Percentiles rank a stretch among this genome's conserved stretches.
phyloP scores from a whole-genome alignment of 2,797 vertebrate species.

The Myotis myotis region DNA sequence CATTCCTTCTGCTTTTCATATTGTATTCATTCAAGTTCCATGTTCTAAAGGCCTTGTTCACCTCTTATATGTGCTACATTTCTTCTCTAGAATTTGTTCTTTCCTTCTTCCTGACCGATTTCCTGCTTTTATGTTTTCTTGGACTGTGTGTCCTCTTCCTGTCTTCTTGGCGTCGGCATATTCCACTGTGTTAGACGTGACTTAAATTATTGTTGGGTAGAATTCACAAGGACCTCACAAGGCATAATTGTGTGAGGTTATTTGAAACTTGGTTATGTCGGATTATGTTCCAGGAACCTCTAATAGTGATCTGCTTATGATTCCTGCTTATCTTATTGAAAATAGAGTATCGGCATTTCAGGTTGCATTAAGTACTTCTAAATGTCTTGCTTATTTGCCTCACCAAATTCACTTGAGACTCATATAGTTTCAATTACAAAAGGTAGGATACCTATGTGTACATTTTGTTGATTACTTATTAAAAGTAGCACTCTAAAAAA shows the following conservation, averaged over 20 bases:
- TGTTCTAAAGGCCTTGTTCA: not conserved
- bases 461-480: not conserved
- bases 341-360: not conserved
- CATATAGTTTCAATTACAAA: not conserved
- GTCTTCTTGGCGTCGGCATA: not conserved
- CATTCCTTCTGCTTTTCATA: not conserved
- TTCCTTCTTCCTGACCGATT: not conserved
- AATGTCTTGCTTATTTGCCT: not conserved
- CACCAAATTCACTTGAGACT: not conserved
- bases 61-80: not conserved
- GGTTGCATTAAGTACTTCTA: not conserved
- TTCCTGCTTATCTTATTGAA: not conserved
- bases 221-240: not conserved
- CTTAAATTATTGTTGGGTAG: not conserved
- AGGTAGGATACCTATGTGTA: not conserved
- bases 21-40: not conserved
- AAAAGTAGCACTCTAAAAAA: not conserved
- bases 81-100: not conserved
- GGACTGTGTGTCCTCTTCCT: not conserved
- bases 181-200: not conserved
- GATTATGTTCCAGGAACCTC: not conserved
- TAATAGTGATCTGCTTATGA: not conserved
- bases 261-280: conserved; percentile 47
- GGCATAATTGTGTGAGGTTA: not conserved
- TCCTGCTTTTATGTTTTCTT: conserved; percentile 11